Evolutionary conservation across 2,797 vertebrate species (phyloP), one percentile per base, ranked within the genome.

Genomic region (Orestias chungarensis): DNA sequence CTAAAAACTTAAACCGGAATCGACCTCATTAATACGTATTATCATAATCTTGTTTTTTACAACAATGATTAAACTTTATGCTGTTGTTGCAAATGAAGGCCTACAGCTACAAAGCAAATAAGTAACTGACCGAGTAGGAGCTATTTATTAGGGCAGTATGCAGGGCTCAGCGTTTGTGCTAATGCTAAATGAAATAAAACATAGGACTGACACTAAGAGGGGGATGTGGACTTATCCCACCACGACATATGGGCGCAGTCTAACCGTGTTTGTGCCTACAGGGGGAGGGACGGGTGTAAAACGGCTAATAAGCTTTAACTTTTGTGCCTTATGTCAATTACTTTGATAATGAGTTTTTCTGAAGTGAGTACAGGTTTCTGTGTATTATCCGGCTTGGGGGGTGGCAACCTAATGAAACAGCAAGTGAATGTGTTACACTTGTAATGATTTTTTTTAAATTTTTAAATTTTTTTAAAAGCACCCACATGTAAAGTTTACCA

Each of bases 211-310:
- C 84, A 76, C 65, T 82, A 61, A 76, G 75, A 84, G 71, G 55
- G n/a, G 29, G 55, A 82, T 64, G 66, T 64, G 64, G 81, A 75
- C 59, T 88, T 86, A 91, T 82, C 86, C 80, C 57, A 67, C 76
- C 40, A 59, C 82, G 79, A 86, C 89, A 91, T 88, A 90, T 89
- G 91, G 87, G 59, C 72, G 44, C 76, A 73, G 78, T 73, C 68
- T 80, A 61, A 69, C 62, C 74, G 9, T 69, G 59, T 66, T 73
- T 73, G 80, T 52, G 25, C 10, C n/a, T 40, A 12, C 20, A n/a
- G 23, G 14, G 23, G 35, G 57, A 12, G 11, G 57, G 17, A 66
- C 31, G 54, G 66, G 59, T 64, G 59, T 78, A 52, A 79, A 61
- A 54, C 18, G 2, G 35, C 61, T 86, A 84, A 85, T 85, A 84